Conservation (phyloP, 2,888 invertebrate species). For the Dorcus parallelipipedus region DNA sequence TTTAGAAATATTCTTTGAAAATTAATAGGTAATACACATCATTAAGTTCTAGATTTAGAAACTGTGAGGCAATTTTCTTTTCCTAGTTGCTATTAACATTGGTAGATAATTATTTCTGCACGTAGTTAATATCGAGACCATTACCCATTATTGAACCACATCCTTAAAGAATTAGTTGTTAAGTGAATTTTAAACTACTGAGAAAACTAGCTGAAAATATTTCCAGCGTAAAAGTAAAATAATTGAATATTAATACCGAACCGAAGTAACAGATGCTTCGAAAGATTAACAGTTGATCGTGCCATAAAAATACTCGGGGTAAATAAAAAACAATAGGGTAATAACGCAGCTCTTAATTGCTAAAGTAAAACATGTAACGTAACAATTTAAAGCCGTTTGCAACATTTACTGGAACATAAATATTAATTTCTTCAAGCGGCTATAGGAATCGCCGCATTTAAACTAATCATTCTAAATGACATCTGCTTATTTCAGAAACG, state of each 20-base stretch:
- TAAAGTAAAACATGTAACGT: slow-evolving; percentile 1
- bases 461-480: slow-evolving; percentile 1
- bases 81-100: too few species aligned
- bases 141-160: too few species aligned
- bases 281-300: neutral
- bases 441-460: slow-evolving; percentile 3
- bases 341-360: slow-evolving; percentile 1
- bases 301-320: neutral
- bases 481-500: slow-evolving; percentile 2
- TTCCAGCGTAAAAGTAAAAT: neutral
- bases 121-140: too few species aligned
- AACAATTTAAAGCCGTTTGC: slow-evolving; percentile 6
- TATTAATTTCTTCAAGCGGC: slow-evolving; percentile 6
- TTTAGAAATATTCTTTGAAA: too few species aligned
- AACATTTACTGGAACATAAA: slow-evolving; percentile 8
- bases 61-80: too few species aligned
- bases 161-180: too few species aligned
- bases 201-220: too few species aligned
- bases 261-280: neutral
- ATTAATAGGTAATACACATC: too few species aligned
- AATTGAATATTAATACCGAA: neutral
- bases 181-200: too few species aligned
- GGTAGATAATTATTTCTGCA: too few species aligned
- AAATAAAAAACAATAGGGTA: slow-evolving; percentile 3
- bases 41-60: too few species aligned